A percentile compares a stretch with the other conserved stretches of the same genome.
phyloP scores from a whole-genome alignment of 2,888 invertebrate genomes.

The Caenorhabditis sp. region DNA sequence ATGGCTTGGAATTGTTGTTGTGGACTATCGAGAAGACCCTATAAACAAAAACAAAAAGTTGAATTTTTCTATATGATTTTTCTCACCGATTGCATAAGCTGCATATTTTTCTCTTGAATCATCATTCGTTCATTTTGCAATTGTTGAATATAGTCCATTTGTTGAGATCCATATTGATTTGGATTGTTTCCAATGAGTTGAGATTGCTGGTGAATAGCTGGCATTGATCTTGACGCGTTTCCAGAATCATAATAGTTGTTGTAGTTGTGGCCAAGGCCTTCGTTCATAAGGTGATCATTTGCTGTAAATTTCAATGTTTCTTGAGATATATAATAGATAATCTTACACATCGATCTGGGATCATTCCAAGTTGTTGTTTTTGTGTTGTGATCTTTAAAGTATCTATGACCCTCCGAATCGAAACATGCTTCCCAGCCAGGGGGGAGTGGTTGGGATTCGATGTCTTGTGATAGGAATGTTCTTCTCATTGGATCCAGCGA shows the following conservation, averaged over 20 bases:
- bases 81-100: slow-evolving; percentile 42
- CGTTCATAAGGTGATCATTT: neutral
- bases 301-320: neutral
- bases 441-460: slow-evolving; percentile 39
- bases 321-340: neutral
- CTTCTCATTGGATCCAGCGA: slow-evolving; percentile 44
- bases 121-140: slow-evolving; percentile 47
- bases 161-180: slow-evolving; percentile 14
- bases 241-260: slow-evolving; percentile 25
- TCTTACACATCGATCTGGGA: slow-evolving; percentile 35
- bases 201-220: slow-evolving; percentile 37
- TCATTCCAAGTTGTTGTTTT: slow-evolving; percentile 51
- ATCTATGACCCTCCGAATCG: slow-evolving; percentile 43
- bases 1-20: slow-evolving; percentile 30
- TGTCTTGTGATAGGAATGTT: slow-evolving; percentile 28
- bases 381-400: slow-evolving; percentile 49
- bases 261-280: slow-evolving; percentile 2
- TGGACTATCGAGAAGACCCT: slow-evolving; percentile 38
- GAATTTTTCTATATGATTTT: neutral
- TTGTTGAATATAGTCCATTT: slow-evolving; percentile 47
- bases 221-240: slow-evolving; percentile 32
- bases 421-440: slow-evolving; percentile 47
- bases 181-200: slow-evolving; percentile 32
- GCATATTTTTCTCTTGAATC: slow-evolving; percentile 50
- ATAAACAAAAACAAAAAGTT: neutral